Evolutionary conservation across 2,797 vertebrate genomes (phyloP).

Genomic region (Chanos chanos): DNA sequence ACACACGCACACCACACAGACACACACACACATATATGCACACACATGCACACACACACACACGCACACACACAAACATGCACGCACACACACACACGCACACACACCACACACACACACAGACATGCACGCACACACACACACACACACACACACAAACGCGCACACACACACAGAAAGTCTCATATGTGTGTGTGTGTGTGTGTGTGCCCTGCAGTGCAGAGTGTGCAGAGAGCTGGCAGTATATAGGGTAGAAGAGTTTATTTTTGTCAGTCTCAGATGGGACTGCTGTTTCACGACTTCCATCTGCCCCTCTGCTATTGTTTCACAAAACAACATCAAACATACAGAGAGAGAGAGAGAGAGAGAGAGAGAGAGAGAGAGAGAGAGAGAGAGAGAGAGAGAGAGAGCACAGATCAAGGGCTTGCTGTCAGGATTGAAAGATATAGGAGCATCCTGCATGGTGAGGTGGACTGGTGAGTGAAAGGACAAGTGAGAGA

Average conservation of each 20-base stretch:
- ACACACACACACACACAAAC: constrained; percentile 9
- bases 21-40: neutral
- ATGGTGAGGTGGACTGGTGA: too few relatives aligned
- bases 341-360: neutral
- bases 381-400: neutral
- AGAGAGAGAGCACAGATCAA: too few relatives aligned
- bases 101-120: too few relatives aligned
- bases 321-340: constrained; percentile 40
- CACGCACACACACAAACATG: neutral
- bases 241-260: constrained; percentile 76
- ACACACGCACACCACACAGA: constrained; percentile 4
- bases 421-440: too few relatives aligned
- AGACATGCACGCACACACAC: neutral
- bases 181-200: too few relatives aligned
- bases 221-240: constrained; percentile 38
- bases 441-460: too few relatives aligned
- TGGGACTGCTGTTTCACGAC: constrained; percentile 62
- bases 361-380: neutral
- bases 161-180: constrained; percentile 54
- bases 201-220: constrained; percentile 51
- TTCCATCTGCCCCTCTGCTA: constrained; percentile 19
- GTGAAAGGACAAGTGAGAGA: too few relatives aligned
- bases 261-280: constrained; percentile 79
- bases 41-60: neutral
- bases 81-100: neutral